Percentiles rank a stretch among this genome's conserved stretches.
phyloP scores from a whole-genome alignment of 2,888 invertebrate genomes.

The Parelbella ahira region DNA sequence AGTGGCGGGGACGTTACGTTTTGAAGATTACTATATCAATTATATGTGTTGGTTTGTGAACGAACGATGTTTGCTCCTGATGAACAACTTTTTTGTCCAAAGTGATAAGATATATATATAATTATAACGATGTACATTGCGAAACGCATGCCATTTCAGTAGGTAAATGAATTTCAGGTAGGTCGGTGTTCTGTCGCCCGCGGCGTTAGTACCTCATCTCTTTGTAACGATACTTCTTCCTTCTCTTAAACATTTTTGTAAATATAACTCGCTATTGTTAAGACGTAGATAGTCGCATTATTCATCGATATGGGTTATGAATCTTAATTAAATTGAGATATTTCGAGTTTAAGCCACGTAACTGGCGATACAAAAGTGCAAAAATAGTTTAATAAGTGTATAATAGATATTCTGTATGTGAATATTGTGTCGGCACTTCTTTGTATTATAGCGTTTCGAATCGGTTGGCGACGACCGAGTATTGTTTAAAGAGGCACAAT shows the following conservation, averaged over 20 bases:
- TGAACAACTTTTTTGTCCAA: too few species aligned
- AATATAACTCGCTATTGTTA: slow-evolving; percentile 62
- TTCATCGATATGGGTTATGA: slow-evolving; percentile 64
- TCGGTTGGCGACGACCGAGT: slow-evolving; percentile 61
- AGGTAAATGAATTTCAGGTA: slow-evolving; percentile 22
- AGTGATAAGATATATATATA: too few species aligned
- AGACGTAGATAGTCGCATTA: slow-evolving; percentile 55
- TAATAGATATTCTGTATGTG: slow-evolving; percentile 71
- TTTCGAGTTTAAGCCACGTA: slow-evolving; percentile 77
- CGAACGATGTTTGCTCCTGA: too few species aligned
- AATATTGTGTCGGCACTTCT: slow-evolving; percentile 73
- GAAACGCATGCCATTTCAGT: slow-evolving; percentile 20
- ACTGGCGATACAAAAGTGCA: slow-evolving; percentile 77
- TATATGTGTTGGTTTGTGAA: slow-evolving; percentile 3
- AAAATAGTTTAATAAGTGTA: slow-evolving; percentile 74
- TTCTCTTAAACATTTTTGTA: slow-evolving; percentile 57
- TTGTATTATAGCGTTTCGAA: slow-evolving; percentile 67
- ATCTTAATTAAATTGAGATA: slow-evolving; percentile 78
- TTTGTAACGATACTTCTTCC: slow-evolving; percentile 68
- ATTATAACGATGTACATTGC: too few species aligned
- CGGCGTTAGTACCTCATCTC: slow-evolving; percentile 35
- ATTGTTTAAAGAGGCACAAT: slow-evolving; percentile 73
- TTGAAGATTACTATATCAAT: too few species aligned
- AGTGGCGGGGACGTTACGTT: too few species aligned
- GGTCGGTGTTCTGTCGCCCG: slow-evolving; percentile 25